Percentiles rank a stretch among this genome's conserved stretches.
Evolutionary conservation across 2,888 invertebrate species (phyloP).

Genomic region (Tetropium fuscum): DNA sequence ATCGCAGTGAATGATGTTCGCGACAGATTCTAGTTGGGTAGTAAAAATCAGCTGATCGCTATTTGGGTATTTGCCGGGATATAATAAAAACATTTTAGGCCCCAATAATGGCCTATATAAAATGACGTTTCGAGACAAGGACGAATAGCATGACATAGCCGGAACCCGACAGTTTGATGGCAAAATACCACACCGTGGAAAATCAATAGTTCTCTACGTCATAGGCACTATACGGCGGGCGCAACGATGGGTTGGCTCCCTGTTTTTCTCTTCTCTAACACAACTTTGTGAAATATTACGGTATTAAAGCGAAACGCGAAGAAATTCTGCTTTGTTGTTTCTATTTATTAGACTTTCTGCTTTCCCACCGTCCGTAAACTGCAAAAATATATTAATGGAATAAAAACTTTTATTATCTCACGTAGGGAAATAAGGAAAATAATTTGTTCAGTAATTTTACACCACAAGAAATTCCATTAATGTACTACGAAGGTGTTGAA

Average conservation of each 20-base stretch:
- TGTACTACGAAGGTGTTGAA: no score
- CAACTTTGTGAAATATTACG: conserved; percentile 37
- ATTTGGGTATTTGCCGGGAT: conserved; percentile 32
- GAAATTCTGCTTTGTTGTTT: conserved; percentile 33
- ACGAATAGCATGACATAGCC: conserved; percentile 45
- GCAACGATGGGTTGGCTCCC: conserved; percentile 48
- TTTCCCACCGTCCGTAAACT: conserved; percentile 13
- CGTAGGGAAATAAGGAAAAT: not conserved
- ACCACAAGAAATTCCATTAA: not conserved
- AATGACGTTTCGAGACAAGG: conserved; percentile 59
- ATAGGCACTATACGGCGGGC: conserved; percentile 54
- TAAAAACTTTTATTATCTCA: conserved; percentile 22
- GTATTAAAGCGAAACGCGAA: conserved; percentile 30
- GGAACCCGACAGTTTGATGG: conserved; percentile 55
- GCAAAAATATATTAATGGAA: conserved; percentile 27
- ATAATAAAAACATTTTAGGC: conserved; percentile 52
- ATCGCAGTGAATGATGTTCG: conserved; percentile 45
- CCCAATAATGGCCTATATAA: conserved; percentile 58
- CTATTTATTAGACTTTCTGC: conserved; percentile 28
- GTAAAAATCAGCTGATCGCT: conserved; percentile 55
- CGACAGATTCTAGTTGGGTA: conserved; percentile 47
- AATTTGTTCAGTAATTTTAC: not conserved
- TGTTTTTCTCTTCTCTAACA: conserved; percentile 35
- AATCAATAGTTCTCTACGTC: conserved; percentile 64
- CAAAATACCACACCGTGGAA: conserved; percentile 61